Evolutionary conservation across 2,797 vertebrate genomes (phyloP).

Genomic region (Megalops cyprinoides): DNA sequence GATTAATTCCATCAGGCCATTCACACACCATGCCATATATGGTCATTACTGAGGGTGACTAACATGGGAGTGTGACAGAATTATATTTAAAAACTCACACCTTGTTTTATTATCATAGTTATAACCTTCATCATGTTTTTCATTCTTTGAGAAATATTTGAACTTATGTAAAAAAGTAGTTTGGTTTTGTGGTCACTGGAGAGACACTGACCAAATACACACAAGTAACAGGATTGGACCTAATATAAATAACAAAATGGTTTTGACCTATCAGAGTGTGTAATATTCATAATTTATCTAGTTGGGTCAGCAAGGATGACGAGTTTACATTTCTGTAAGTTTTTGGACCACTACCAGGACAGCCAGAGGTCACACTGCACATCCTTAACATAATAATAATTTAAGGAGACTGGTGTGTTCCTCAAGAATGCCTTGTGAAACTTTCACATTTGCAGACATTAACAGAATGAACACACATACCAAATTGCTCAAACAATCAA

Average conservation of each 20-base stretch:
- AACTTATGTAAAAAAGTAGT: neutral
- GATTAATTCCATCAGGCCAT: conserved; percentile 17
- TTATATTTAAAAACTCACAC: neutral
- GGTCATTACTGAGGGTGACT: neutral
- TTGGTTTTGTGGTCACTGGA: neutral
- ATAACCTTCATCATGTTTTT: neutral
- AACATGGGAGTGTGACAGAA: neutral
- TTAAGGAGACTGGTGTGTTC: neutral
- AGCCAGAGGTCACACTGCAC: too few relatives aligned
- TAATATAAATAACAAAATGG: neutral
- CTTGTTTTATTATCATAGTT: neutral
- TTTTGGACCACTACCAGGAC: too few relatives aligned
- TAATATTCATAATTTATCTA: neutral
- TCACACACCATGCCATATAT: neutral
- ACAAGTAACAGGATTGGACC: neutral
- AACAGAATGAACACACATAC: neutral
- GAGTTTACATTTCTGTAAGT: too few relatives aligned
- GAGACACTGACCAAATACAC: neutral
- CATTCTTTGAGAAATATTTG: neutral
- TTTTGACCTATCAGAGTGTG: neutral
- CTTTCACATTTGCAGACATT: neutral
- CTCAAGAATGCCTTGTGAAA: neutral
- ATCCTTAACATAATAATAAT: too few relatives aligned
- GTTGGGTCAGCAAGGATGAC: neutral
- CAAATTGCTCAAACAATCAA: neutral